phyloP scores from a whole-genome alignment of 2,113 vertebrate genomes.

The Callopanchax toddi region DNA sequence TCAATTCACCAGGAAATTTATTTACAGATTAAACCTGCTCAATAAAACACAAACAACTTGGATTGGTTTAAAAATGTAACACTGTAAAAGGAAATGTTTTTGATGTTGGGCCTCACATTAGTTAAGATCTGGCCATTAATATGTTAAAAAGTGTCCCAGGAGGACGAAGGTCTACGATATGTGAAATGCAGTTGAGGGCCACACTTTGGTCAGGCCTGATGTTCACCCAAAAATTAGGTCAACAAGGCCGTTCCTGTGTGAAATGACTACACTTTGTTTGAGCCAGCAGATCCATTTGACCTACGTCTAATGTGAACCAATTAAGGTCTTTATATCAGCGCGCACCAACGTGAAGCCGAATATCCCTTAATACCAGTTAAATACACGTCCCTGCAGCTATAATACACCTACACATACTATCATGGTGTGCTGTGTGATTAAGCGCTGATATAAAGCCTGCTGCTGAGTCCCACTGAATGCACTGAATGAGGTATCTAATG shows the following conservation, averaged over 20 bases:
- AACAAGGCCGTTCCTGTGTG: constrained; percentile 39
- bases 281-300: constrained; percentile 72
- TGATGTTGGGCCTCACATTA: too few relatives aligned
- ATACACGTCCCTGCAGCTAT: constrained; percentile 68
- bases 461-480: constrained; percentile 60
- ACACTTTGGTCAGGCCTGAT: too few relatives aligned
- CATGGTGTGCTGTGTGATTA: constrained; percentile 62
- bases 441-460: constrained; percentile 67
- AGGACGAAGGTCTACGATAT: too few relatives aligned
- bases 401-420: constrained; percentile 74
- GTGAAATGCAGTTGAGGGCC: too few relatives aligned
- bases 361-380: constrained; percentile 73
- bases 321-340: constrained; percentile 68
- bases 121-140: too few relatives aligned
- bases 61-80: too few relatives aligned
- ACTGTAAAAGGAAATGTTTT: too few relatives aligned
- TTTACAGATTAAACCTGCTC: too few relatives aligned
- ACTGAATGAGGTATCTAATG: constrained; percentile 72
- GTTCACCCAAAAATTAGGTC: constrained; percentile 57
- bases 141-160: too few relatives aligned
- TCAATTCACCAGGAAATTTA: too few relatives aligned
- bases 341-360: constrained; percentile 56
- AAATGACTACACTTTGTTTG: constrained; percentile 58
- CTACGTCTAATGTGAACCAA: constrained; percentile 71
- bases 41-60: too few relatives aligned